Base-by-base conservation (phyloP, 1,140 invertebrate species). In the Holotrichia oblita region DNA sequence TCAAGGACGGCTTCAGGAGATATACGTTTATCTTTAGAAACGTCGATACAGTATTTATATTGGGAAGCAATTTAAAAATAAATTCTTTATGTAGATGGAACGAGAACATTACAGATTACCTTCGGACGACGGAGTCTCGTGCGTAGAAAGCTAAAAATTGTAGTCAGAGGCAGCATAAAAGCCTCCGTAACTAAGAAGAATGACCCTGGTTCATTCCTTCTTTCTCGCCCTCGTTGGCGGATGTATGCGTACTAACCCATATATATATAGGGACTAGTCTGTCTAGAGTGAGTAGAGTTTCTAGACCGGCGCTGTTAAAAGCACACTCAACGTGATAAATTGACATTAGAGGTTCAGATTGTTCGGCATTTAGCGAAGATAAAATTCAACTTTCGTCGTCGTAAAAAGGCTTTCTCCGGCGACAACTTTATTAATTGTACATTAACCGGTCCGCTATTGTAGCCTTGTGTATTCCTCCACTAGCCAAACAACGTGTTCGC, bases 381-480 rank as follows among this genome's bases (percentile, higher is more conserved):
- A 69, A 69, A 69, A 69, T 69, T 69, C 61, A 69, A 69, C 61
- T 69, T 69, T 69, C 61, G 22, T 14, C 61, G 22, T 27, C 61
- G 61, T 69, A 69, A 69, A 55, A 69, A 69, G 8, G 61, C 61
- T 22, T 69, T 69, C 61, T 69, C 22, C 22, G 20, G 61, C 27
- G 61, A 69, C 61, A 69, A 69, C 61, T 69, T 69, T 69, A 69
- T 69, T 69, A 69, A 69, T 69, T 69, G 61, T 69, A 69, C 61
- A 69, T 34, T 69, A 69, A 69, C 61, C 61, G 61, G 61, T 22
- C 2, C 22, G 20, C 24, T 69, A 69, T 27, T 27, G 61, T 69
- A 24, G 22, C 61, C 17, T 27, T 22, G 61, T 22, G 22, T 69
- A 34, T 34, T 69, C 24, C 61, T 20, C 27, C 4, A 4, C 27